phyloP scores from a whole-genome alignment of 2,888 invertebrate genomes.

The Heteropelma amictum region DNA sequence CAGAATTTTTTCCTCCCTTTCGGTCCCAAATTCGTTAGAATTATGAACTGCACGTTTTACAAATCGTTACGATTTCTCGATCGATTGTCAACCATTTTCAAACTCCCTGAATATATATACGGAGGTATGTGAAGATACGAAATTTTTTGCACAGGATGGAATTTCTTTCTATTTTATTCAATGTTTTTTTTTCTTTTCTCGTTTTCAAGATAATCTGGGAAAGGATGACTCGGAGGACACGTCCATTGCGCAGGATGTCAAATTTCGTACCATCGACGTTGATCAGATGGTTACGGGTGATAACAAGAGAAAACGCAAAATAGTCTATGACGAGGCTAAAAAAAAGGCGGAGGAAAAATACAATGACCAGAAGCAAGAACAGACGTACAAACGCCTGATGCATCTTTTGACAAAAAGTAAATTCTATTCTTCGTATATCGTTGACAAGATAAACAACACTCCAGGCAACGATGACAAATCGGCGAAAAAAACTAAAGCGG shows the following conservation, averaged over 20 bases:
- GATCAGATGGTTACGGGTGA: not conserved
- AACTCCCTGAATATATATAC: not conserved
- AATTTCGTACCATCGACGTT: slow-evolving; percentile 24
- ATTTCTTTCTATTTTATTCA: not conserved
- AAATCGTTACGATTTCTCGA: slow-evolving; percentile 28
- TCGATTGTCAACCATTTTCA: slow-evolving; percentile 21
- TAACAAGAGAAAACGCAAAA: slow-evolving; percentile 12
- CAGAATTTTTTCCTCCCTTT: not conserved
- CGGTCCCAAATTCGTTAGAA: slow-evolving; percentile 25
- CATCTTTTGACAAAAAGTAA: slow-evolving; percentile 70
- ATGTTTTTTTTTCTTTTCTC: not conserved
- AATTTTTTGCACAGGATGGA: not conserved
- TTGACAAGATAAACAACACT: slow-evolving; percentile 64
- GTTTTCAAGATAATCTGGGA: slow-evolving; percentile 9
- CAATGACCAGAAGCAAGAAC: slow-evolving; percentile 62
- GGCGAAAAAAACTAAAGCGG: not conserved
- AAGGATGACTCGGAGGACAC: not conserved
- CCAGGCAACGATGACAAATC: not conserved
- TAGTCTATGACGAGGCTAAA: not conserved
- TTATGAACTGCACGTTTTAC: slow-evolving; percentile 28
- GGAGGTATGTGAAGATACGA: no score
- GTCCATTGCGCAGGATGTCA: slow-evolving; percentile 17
- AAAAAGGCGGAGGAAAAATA: slow-evolving; percentile 59
- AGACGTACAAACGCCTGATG: slow-evolving; percentile 70
- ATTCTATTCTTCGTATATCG: slow-evolving; percentile 66